Evolutionary conservation across 2,797 vertebrate species (phyloP).

Genomic region (Hyperoplus immaculatus): DNA sequence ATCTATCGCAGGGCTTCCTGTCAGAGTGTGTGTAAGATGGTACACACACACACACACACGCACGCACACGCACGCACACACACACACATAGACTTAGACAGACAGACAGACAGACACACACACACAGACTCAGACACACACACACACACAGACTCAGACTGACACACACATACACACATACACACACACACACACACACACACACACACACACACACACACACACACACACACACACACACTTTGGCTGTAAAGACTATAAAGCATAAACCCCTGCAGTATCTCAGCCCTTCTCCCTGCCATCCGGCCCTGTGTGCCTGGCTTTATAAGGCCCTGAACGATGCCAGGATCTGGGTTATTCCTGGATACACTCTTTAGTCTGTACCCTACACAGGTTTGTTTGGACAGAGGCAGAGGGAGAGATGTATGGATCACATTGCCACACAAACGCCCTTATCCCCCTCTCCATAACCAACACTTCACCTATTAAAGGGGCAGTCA

Average conservation of each 20-base stretch:
- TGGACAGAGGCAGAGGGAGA: slow-evolving; percentile 66
- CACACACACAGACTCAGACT: too few species aligned
- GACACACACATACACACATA: too few species aligned
- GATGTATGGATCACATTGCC: slow-evolving; percentile 57
- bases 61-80: too few species aligned
- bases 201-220: too few species aligned
- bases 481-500: slow-evolving; percentile 45
- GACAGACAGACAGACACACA: too few species aligned
- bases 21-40: slow-evolving; percentile 27
- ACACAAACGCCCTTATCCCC: slow-evolving; percentile 12
- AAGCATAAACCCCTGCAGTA: slow-evolving; percentile 61
- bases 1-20: slow-evolving; percentile 70
- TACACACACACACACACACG: too few species aligned
- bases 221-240: too few species aligned
- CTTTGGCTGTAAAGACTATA: slow-evolving; percentile 26
- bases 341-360: slow-evolving; percentile 70
- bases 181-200: too few species aligned
- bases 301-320: slow-evolving; percentile 71
- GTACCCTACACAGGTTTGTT: slow-evolving; percentile 74
- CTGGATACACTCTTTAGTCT: slow-evolving; percentile 59
- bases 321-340: slow-evolving; percentile 80
- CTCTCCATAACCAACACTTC: not conserved
- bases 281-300: slow-evolving; percentile 67
- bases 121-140: too few species aligned
- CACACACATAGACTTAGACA: too few species aligned